These are phyloP conservation scores for Enteromius unitaeniatus DNA, from an alignment of 2,797 vertebrate genomes.

Conservation along the genomic window DNA sequence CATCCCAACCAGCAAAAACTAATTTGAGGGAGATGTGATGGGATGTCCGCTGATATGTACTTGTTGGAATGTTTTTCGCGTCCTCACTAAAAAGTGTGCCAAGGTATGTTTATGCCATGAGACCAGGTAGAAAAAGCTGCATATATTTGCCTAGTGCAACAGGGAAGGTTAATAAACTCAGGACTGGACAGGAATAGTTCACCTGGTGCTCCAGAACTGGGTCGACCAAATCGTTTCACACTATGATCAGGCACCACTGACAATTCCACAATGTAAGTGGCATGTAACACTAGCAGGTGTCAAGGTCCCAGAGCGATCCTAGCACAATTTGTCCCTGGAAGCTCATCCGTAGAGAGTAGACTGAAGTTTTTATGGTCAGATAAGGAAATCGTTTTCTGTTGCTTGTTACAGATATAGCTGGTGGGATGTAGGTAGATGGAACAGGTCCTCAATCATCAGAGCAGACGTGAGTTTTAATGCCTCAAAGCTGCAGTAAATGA, in stretches of 20 bases:
- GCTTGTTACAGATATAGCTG: slow-evolving; percentile 25
- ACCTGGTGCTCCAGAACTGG: background rate
- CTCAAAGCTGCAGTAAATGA: slow-evolving; percentile 62
- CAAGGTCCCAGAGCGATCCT: slow-evolving; percentile 19
- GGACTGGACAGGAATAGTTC: slow-evolving; percentile 14
- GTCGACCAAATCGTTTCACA: background rate
- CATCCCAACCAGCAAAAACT: too few species aligned
- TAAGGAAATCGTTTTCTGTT: slow-evolving; percentile 22
- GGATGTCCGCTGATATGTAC: too few species aligned
- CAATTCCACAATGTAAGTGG: background rate
- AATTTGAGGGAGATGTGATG: too few species aligned
- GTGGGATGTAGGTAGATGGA: background rate
- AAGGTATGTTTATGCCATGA: too few species aligned
- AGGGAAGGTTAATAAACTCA: slow-evolving; percentile 5
- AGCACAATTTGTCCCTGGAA: slow-evolving; percentile 33
- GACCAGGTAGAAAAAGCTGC: background rate
- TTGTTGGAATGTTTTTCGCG: too few species aligned
- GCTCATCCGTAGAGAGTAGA: slow-evolving; percentile 32
- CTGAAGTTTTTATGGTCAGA: slow-evolving; percentile 34
- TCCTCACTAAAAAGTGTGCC: too few species aligned
- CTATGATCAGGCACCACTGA: slow-evolving; percentile 21
- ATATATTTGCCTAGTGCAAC: background rate
- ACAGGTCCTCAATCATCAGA: slow-evolving; percentile 29
- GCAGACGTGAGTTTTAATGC: slow-evolving; percentile 33
- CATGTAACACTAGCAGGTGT: slow-evolving; percentile 31